phyloP scores from a whole-genome alignment of 2,113 vertebrate genomes.

The Protobothrops flavoviridis region DNA sequence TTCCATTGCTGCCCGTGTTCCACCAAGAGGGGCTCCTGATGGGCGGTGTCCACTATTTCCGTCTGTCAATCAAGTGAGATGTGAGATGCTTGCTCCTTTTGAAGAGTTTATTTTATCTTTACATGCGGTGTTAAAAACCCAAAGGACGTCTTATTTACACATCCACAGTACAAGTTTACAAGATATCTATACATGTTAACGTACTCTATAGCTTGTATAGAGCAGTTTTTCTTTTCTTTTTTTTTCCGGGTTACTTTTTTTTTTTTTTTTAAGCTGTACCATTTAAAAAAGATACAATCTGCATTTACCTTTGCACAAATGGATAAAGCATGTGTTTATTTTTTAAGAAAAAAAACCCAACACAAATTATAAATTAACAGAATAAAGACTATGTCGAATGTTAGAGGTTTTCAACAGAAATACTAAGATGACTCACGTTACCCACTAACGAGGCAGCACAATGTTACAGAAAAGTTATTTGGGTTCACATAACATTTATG shows the following conservation, averaged over 20 bases:
- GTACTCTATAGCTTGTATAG: constrained; percentile 90
- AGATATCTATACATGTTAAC: constrained; percentile 96
- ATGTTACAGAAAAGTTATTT: constrained; percentile 81
- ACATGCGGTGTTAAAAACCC: constrained; percentile 99
- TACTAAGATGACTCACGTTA: constrained; percentile 87
- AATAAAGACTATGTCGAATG: constrained; percentile 86
- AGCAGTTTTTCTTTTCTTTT: constrained; percentile 85
- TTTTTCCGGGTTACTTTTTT: not conserved
- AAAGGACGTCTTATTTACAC: constrained; percentile 98
- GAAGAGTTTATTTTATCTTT: constrained; percentile 99
- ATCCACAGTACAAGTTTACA: constrained; percentile 99
- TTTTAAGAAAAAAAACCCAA: not conserved
- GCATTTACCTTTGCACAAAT: constrained; percentile 88
- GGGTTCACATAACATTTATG: constrained; percentile 77
- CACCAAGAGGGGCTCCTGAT: not conserved
- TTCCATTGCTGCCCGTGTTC: not conserved
- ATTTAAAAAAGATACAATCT: constrained; percentile 91
- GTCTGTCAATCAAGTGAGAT: not conserved
- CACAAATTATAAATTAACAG: constrained; percentile 83
- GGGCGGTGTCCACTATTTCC: not conserved
- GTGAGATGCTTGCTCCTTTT: constrained; percentile 57
- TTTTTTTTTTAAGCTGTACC: constrained; percentile 88
- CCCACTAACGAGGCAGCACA: constrained; percentile 95
- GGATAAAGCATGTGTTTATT: constrained; percentile 79
- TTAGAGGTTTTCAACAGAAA: constrained; percentile 85